Evolutionary conservation across 2,797 vertebrate species (phyloP).

Genomic region (Euphonia xanthogaster): DNA sequence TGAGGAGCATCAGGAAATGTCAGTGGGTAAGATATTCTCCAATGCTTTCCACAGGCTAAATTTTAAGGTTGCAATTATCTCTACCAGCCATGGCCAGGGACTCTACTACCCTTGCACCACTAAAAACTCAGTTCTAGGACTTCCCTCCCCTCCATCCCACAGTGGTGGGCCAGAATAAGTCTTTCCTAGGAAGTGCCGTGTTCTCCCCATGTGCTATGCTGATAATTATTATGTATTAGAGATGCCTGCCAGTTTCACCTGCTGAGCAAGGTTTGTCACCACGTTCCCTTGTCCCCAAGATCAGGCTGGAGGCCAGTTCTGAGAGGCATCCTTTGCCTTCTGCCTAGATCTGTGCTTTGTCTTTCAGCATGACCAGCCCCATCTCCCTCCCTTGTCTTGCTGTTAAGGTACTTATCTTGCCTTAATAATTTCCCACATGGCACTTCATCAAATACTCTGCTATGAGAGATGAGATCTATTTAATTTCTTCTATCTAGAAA

Average conservation of each 20-base stretch:
- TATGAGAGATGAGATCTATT: constrained; percentile 16
- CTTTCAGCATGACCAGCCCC: not conserved
- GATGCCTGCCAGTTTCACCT: not conserved
- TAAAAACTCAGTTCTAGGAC: not conserved
- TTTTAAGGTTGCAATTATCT: not conserved
- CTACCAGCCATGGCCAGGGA: not conserved
- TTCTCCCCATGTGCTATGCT: accelerated
- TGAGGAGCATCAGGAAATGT: not conserved
- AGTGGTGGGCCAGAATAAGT: not conserved
- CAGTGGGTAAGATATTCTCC: not conserved
- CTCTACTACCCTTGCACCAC: not conserved
- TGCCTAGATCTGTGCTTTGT: not conserved
- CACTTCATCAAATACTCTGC: constrained; percentile 14
- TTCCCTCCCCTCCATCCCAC: not conserved
- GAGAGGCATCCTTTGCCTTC: not conserved
- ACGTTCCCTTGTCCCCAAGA: not conserved
- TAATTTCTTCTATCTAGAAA: constrained; percentile 56
- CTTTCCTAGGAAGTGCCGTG: not conserved
- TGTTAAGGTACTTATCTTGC: not conserved
- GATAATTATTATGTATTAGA: not conserved
- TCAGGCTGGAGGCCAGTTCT: not conserved
- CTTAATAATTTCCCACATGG: constrained; percentile 29
- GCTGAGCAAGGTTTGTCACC: not conserved
- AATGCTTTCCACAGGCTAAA: not conserved
- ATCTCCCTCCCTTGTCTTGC: not conserved